A percentile compares a stretch with the other conserved stretches of the same genome.
Conservation (phyloP, 2,888 invertebrate genomes). For the Abscondita cerata region DNA sequence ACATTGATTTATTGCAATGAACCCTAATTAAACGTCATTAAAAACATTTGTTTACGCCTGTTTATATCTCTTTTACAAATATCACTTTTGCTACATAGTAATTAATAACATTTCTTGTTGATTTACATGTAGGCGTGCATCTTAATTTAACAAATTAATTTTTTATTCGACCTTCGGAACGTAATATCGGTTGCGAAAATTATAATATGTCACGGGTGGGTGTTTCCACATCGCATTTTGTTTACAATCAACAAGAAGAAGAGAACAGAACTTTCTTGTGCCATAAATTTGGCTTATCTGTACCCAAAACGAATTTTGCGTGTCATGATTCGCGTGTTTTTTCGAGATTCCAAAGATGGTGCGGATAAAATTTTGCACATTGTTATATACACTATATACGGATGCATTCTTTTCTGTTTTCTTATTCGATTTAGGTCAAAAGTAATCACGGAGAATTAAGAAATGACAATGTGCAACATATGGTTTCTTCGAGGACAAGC, state of each 20-base stretch:
- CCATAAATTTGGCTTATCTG: background rate
- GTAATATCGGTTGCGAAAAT: background rate
- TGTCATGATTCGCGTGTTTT: no score
- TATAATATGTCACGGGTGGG: background rate
- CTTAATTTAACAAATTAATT: slow-evolving; percentile 2
- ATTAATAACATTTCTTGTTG: background rate
- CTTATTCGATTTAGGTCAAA: background rate
- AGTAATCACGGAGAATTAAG: background rate
- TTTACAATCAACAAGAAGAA: background rate
- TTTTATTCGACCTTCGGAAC: background rate
- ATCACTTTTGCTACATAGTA: background rate
- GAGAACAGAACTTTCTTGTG: background rate
- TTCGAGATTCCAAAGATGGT: no score
- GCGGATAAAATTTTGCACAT: background rate
- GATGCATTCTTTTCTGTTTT: background rate
- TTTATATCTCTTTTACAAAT: background rate
- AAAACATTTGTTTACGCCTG: slow-evolving; percentile 1
- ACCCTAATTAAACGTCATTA: background rate
- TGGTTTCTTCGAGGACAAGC: no score
- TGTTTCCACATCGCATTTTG: no score
- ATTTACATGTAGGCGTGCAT: background rate
- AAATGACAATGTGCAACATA: no score
- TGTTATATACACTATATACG: background rate
- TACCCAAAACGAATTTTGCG: background rate
- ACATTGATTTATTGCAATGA: background rate